phyloP scores from a whole-genome alignment of 2,797 vertebrate species.

The Lycodopsis pacificus region DNA sequence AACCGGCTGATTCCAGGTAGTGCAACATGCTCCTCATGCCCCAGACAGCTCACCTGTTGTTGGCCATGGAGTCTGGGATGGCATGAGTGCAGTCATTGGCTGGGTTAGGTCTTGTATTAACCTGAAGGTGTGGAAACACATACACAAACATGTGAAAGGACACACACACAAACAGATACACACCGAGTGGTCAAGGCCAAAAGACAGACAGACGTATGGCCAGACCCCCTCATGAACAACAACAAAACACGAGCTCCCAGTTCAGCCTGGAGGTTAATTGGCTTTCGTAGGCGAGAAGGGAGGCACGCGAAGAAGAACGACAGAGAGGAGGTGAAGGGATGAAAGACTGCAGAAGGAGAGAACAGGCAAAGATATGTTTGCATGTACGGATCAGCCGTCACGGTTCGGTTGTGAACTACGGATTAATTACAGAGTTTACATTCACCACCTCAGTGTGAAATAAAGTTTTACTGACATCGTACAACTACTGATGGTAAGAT shows the following conservation, averaged over 20 bases:
- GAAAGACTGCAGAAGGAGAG: slow-evolving; percentile 29
- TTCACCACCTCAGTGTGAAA: no score
- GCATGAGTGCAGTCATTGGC: slow-evolving; percentile 87
- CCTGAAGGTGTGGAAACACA: slow-evolving; percentile 80
- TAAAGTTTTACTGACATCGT: no score
- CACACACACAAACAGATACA: slow-evolving; percentile 4
- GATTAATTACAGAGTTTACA: no score
- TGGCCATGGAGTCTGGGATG: slow-evolving; percentile 88
- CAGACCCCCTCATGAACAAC: slow-evolving; percentile 84
- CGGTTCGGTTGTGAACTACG: no score
- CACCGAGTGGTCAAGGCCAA: slow-evolving; percentile 58
- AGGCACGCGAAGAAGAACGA: slow-evolving; percentile 26
- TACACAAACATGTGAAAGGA: slow-evolving; percentile 30
- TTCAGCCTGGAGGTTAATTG: slow-evolving; percentile 88
- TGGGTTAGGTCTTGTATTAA: slow-evolving; percentile 92
- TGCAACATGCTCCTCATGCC: neutral
- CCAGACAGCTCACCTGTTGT: slow-evolving; percentile 91
- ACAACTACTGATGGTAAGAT: no score
- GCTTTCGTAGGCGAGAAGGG: slow-evolving; percentile 74
- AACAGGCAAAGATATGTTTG: slow-evolving; percentile 21
- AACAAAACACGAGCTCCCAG: slow-evolving; percentile 81
- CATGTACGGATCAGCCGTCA: neutral
- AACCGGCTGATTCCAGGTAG: neutral
- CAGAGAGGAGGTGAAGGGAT: slow-evolving; percentile 32
- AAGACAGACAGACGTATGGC: slow-evolving; percentile 62